Percentiles rank a stretch among this genome's conserved stretches.
Evolutionary conservation across 2,113 vertebrate genomes (phyloP).

Genomic region (Carettochelys insculpta): DNA sequence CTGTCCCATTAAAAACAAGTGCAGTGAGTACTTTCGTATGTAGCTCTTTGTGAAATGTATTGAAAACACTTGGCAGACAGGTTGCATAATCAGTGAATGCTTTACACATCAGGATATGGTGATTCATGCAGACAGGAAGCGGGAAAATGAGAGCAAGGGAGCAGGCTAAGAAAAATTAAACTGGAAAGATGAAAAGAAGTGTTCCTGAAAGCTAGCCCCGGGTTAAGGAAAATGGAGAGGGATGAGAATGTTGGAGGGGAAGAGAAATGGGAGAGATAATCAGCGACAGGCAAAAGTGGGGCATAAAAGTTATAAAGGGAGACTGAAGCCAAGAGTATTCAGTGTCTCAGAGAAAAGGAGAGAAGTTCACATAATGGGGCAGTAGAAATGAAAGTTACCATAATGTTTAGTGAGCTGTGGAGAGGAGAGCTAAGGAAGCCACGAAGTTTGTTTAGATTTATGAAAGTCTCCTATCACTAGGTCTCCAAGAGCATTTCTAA

Average conservation of each 20-base stretch:
- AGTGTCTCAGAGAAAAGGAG: background rate
- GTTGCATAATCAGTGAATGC: background rate
- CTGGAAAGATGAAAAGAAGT: background rate
- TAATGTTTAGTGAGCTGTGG: background rate
- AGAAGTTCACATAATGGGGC: background rate
- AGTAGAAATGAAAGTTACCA: slow-evolving; percentile 29
- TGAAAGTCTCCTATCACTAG: background rate
- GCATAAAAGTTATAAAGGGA: background rate
- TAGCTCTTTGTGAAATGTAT: background rate
- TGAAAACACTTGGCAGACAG: background rate
- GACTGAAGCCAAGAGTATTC: background rate
- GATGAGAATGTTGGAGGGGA: background rate
- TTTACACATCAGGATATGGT: background rate
- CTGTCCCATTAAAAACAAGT: background rate
- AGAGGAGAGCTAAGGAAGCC: background rate
- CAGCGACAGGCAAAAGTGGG: background rate
- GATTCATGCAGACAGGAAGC: background rate
- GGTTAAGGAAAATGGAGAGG: background rate
- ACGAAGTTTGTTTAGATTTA: background rate
- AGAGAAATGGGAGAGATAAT: background rate
- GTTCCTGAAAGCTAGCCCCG: background rate
- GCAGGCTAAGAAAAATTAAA: background rate
- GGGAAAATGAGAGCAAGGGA: background rate
- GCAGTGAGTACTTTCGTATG: background rate
- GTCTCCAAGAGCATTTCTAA: background rate